A percentile compares a stretch with the other conserved stretches of the same genome.
Conservation (phyloP, 2,113 vertebrate genomes). For the Stegostoma tigrinum region DNA sequence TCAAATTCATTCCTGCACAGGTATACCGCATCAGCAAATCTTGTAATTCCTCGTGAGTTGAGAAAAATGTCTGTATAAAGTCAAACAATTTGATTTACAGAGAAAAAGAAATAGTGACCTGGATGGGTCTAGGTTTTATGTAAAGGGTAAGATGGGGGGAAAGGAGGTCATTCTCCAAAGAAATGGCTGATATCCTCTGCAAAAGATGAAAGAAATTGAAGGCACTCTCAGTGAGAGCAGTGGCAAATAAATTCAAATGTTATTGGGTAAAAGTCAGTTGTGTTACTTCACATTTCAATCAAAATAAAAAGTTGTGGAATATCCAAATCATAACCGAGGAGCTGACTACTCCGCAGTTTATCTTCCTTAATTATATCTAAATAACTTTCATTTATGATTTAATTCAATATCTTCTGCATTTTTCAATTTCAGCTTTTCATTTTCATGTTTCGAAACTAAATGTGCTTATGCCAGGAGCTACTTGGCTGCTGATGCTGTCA, state of each 20-base stretch:
- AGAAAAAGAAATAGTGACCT: background rate
- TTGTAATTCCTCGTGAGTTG: background rate
- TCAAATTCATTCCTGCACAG: background rate
- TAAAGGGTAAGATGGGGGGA: background rate
- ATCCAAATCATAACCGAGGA: background rate
- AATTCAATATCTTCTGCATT: background rate
- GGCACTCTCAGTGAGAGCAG: background rate
- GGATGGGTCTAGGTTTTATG: too few species aligned
- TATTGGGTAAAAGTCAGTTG: background rate
- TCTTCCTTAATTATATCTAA: background rate
- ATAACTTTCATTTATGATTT: background rate
- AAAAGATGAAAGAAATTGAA: background rate
- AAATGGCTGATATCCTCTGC: background rate
- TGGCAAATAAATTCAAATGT: background rate
- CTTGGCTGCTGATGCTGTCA: background rate
- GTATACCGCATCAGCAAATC: background rate
- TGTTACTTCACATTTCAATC: background rate
- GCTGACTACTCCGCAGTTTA: background rate
- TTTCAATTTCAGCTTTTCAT: background rate
- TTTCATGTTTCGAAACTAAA: background rate
- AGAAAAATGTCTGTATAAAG: background rate
- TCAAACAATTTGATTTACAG: background rate
- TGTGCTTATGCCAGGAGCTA: background rate
- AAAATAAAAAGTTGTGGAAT: background rate
- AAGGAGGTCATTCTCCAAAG: background rate